Evolutionary conservation across 1,140 invertebrate genomes (phyloP).

Genomic region (Hermetia illucens): DNA sequence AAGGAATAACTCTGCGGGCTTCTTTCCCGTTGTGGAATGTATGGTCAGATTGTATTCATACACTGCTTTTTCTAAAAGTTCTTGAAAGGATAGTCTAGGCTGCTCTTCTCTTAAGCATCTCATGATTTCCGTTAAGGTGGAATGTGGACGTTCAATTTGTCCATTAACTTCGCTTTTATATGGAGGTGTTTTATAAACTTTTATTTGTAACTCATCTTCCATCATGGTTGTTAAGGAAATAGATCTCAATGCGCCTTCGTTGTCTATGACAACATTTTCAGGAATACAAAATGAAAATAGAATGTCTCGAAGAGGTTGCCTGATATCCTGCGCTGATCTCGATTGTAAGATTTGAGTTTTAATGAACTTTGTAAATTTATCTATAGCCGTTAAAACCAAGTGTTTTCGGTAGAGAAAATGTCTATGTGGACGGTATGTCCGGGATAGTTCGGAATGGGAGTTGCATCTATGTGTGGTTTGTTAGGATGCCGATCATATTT

Average conservation of each 20-base stretch:
- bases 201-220: constrained; percentile 1
- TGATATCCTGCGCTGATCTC: neutral
- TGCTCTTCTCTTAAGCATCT: too few species aligned
- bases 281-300: constrained; percentile 2
- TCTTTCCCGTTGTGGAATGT: too few species aligned
- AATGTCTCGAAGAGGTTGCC: neutral
- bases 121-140: too few species aligned
- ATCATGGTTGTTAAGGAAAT: neutral
- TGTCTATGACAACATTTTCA: constrained; percentile 2
- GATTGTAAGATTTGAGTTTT: neutral
- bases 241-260: constrained; percentile 1
- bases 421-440: constrained; percentile 3
- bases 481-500: constrained; percentile 2
- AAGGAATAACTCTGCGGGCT: too few species aligned
- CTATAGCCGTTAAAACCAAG: neutral
- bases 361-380: constrained; percentile 4
- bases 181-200: too few species aligned
- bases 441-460: constrained; percentile 1
- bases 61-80: too few species aligned
- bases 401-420: constrained; percentile 1
- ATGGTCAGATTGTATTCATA: too few species aligned
- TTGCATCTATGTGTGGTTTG: constrained; percentile 2
- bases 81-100: too few species aligned
- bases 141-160: too few species aligned
- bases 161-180: too few species aligned